Evolutionary conservation across 2,113 vertebrate species (phyloP).

Genomic region (Nanorana parkeri): DNA sequence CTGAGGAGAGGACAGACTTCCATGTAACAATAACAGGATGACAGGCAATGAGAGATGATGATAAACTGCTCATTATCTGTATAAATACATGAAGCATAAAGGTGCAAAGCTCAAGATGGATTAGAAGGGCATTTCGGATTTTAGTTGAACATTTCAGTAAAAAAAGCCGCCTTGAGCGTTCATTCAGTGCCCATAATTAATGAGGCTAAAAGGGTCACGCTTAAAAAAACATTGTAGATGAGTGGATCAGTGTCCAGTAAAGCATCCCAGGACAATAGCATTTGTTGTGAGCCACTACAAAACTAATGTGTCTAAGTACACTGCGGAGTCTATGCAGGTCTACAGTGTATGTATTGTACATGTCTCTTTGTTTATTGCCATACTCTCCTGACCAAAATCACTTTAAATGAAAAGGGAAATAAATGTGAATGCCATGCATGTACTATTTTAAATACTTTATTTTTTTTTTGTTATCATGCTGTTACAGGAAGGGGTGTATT

Average conservation of each 20-base stretch:
- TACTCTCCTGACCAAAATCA: too few species aligned
- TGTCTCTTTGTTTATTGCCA: too few species aligned
- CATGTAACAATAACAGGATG: conserved; percentile 9
- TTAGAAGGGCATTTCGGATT: not conserved
- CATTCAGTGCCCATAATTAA: not conserved
- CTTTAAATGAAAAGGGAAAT: too few species aligned
- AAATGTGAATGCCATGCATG: too few species aligned
- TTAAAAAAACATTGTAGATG: not conserved
- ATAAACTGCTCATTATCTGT: conserved; percentile 31
- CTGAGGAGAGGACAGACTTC: not conserved
- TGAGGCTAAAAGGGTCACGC: conserved; percentile 2
- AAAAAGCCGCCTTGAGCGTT: not conserved
- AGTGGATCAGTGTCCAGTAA: not conserved
- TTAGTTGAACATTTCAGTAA: not conserved
- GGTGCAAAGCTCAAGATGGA: not conserved
- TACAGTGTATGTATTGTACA: too few species aligned
- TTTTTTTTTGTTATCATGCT: too few species aligned
- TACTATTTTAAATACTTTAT: too few species aligned
- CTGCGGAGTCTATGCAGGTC: not conserved
- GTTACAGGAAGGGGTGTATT: too few species aligned
- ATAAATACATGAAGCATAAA: conserved; percentile 1
- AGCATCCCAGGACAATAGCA: not conserved
- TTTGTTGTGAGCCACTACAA: not conserved
- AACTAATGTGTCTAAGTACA: not conserved
- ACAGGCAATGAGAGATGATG: not conserved